phyloP scores from a whole-genome alignment of 2,113 vertebrate species.

The Hydrolagus affinis region DNA sequence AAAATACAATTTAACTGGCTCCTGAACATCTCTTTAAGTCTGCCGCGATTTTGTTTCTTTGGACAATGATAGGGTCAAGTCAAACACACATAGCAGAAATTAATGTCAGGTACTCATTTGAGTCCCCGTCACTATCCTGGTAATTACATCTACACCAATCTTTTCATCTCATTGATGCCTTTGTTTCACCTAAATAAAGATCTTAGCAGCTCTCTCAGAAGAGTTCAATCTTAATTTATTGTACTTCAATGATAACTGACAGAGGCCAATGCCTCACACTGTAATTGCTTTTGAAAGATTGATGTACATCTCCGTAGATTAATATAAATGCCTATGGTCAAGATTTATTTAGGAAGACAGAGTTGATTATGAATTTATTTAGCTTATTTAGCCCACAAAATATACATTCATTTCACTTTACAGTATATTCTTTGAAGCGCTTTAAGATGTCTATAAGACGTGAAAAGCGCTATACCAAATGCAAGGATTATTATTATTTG shows the following conservation, averaged over 20 bases:
- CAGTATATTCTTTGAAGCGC: no score
- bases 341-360: no score
- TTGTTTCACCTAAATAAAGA: not conserved
- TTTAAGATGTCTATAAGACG: no score
- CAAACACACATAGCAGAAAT: not conserved
- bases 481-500: no score
- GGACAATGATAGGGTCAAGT: not conserved
- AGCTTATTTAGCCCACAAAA: no score
- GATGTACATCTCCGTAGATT: not conserved
- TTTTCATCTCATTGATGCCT: not conserved
- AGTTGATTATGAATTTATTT: not conserved
- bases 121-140: not conserved
- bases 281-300: constrained; percentile 5
- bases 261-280: not conserved
- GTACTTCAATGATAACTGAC: not conserved
- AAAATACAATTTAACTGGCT: not conserved
- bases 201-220: not conserved
- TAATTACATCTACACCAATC: not conserved
- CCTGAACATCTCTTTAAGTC: not conserved
- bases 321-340: not conserved
- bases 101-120: not conserved
- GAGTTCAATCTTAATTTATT: not conserved
- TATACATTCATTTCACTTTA: no score
- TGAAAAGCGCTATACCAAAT: no score
- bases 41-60: not conserved